Base-by-base conservation (phyloP, 2,113 vertebrate species). In the Motacilla alba region DNA sequence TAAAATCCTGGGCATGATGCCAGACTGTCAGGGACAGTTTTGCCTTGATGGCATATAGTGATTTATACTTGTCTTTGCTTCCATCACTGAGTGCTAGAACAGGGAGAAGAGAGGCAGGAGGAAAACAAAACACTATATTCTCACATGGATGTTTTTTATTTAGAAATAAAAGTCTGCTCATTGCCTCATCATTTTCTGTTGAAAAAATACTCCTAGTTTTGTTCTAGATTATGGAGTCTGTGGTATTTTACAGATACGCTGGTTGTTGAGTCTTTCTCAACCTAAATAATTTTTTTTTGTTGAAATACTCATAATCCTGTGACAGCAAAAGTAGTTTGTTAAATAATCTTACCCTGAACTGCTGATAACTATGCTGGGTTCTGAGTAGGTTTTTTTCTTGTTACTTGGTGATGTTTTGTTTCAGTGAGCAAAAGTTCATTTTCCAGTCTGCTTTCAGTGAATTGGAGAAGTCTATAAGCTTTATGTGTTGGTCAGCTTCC, bases 61-160 rank as follows among this genome's bases (percentile, higher is more conserved):
- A 90, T 96, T 94, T 97, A 86, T 94, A 50, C 66, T 97, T 89
- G 73, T 94, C 84, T 97, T 83, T 96, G 90, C 80, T 92, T 94
- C 90, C 47, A 47, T 86, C 49, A 30, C 72, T 43, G 89, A 80
- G 37, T 58, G 47, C 59, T 89, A 21, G 58, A 81, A 78, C 41
- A 92, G 85, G 41, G 35, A 83, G 43, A 68, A 81, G 44, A 41
- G 46, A 84, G 37, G 50, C 89, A 86, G n/a, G 33, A 91, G 55
- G 47, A 80, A 74, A 94, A 72, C n/a, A 62, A 73, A 90, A 60
- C 41, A 18, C 41, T 84, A 21, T 49, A 20, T 83, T 52, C 31
- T 91, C 62, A 79, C 28, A 53, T n/a, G 68, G 33, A 17, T 85
- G 13, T 60, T 83, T 68, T 62, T 89, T 77, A 47, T 44, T 56